Base-by-base conservation (phyloP, 2,113 vertebrate species). In the Pyxicephalus adspersus region DNA sequence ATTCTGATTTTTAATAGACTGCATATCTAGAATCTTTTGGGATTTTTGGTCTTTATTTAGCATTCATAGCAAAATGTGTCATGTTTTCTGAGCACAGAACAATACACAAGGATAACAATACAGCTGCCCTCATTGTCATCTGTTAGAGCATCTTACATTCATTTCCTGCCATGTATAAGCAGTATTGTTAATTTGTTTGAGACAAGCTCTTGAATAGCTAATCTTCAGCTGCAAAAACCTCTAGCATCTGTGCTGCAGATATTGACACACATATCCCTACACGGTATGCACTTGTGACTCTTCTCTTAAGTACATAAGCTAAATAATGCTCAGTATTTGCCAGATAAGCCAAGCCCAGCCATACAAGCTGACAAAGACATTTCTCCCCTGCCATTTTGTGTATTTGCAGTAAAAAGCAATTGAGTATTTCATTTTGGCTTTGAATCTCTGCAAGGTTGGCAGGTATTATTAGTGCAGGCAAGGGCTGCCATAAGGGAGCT, bases 101-200 rank as follows among this genome's bases (percentile, higher is more conserved):
- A 80, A 80, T 71, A 38, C 20, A 52, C 31, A 58, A 3, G 18
- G 4, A 72, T 72, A 20, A 80, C 66, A 80, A 80, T 72, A 52
- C 67, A 72, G 77, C 66, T 72, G 77, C 77, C 77, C 65, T 67
- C 51, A 63, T 80, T 80, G 77, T 71, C 50, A 28, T 71, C 52
- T 60, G 29, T 38, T 80, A n/a, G n/a, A n/a, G 38, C 72, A 38
- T 31, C 15, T 63, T 80, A 52, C 67, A 80, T 71, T 71, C 66
- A 80, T 80, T 80, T 80, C 66, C 67, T 61, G 55, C 66, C 58
- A 22, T n/a, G 19, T 70, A n/a, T 22, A 54, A 71, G 63, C 57
- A 63, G 57, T 31, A 80, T 58, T 72, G 55, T 72, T 72, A 80
- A 80, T 80, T 72, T 70, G 68, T 73, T 52, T 55, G 45, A 63